Evolutionary conservation across 2,888 invertebrate species (phyloP), one percentile per base, ranked within the genome.

Genomic region (Drosophila neotestacea): DNA sequence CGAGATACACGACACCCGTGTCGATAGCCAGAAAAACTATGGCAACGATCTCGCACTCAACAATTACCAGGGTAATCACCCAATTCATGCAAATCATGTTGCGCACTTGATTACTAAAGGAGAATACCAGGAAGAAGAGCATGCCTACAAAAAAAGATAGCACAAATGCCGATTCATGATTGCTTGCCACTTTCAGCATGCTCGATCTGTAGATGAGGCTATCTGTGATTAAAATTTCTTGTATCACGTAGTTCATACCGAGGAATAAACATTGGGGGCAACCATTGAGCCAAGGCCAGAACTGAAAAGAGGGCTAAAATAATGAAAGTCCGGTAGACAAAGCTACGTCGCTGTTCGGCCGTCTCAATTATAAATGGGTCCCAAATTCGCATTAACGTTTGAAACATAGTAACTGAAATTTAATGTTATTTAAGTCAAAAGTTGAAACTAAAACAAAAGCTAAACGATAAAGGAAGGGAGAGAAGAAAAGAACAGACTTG

Each of bases 381-480:
- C 79, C 68, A 65, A 10, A 80, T 1, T 6, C 32, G 11, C 2
- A 54, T 27, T 6, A 47, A 51, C 4, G 54, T 10, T 32, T 79
- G 61, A 34, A 86, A 73, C 86, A 82, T 82, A 30, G 41, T 30
- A 28, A 56, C 60, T 39, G 9, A 34, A 50, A 66, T 64, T 81
- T 13, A 39, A 16, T 30, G 5, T 48, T 7, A 11, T 27, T n/a
- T 11, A 44, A 44, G 44, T 44, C 44, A 27, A n/a, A 52, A 22
- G 16, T 6, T 27, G 41, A 34, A 47, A 60, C 36, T 38, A 22
- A 41, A n/a, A 9, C 13, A 56, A 59, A 59, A 11, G 13, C 42
- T 30, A 42, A 7, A 7, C 32, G 27, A 13, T 10, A 11, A 10
- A 30, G 13, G 1, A 1, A 6, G 11, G 16, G 10, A 16, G 13